phyloP scores from a whole-genome alignment of 2,888 invertebrate genomes.

The Drosophila phalerata region DNA sequence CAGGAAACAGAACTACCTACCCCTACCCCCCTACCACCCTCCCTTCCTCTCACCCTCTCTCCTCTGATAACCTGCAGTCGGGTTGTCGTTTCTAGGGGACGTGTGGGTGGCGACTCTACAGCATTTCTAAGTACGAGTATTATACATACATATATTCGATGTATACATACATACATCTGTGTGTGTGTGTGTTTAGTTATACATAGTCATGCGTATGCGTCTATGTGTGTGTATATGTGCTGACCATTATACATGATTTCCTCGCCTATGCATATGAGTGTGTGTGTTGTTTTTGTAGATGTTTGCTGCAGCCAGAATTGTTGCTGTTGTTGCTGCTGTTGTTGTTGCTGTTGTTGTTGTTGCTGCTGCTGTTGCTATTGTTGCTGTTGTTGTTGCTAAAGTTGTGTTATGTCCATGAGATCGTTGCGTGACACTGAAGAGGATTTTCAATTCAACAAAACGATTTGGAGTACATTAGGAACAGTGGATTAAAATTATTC shows the following conservation, averaged over 20 bases:
- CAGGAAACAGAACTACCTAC: slow-evolving; percentile 9
- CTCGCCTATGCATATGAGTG: slow-evolving; percentile 54
- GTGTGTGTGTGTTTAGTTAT: slow-evolving; percentile 20
- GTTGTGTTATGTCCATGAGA: slow-evolving; percentile 43
- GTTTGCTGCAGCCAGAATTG: slow-evolving; percentile 56
- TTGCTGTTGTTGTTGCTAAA: slow-evolving; percentile 17
- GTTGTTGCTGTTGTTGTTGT: slow-evolving; percentile 17
- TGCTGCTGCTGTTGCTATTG: slow-evolving; percentile 23
- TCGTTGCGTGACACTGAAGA: slow-evolving; percentile 64
- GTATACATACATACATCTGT: slow-evolving; percentile 28
- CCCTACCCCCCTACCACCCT: not conserved
- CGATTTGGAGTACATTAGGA: slow-evolving; percentile 68
- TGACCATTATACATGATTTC: slow-evolving; percentile 77
- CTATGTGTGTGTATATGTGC: slow-evolving; percentile 35
- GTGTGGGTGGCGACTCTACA: slow-evolving; percentile 46
- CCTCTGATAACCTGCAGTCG: not conserved
- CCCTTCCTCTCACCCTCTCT: not conserved
- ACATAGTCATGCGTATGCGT: slow-evolving; percentile 21
- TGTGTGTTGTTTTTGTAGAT: slow-evolving; percentile 51
- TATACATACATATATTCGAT: slow-evolving; percentile 48
- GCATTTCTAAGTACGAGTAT: slow-evolving; percentile 62
- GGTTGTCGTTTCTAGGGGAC: slow-evolving; percentile 22
- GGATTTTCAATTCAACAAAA: slow-evolving; percentile 81
- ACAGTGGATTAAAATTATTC: slow-evolving; percentile 59
- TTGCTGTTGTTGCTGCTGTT: slow-evolving; percentile 21